Base-by-base conservation (phyloP, 2,888 invertebrate genomes). In the Calliopum simillimum region DNA sequence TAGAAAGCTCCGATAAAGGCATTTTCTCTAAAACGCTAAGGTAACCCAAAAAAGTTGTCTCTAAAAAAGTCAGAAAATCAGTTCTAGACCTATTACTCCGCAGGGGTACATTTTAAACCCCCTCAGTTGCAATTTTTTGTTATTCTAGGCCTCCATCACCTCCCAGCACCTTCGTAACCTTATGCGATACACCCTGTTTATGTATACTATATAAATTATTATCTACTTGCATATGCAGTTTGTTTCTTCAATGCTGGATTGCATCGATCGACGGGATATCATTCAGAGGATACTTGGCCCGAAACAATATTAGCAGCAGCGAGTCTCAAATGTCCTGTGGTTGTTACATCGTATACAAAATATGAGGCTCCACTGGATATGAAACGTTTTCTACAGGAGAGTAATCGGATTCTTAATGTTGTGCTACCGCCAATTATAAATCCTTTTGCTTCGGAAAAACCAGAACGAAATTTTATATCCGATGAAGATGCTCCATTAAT, bases 231-330 rank as follows among this genome's bases (percentile, higher is more conserved):
- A 65, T 76, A 86, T 86, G 8, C 81, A 90, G 90, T 93, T 6
- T 92, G 92, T 76, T 90, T 91, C 25, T 93, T 92, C 81, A 93
- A 93, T 81, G 89, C 92, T 1, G 92, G 91, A 59, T 87, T 93
- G 6, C 90, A 93, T 77, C 88, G 93, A n/a, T 86, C 87, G 0
- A 91, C 92, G 0, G 89, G 90, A 0, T 91, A 88, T 80, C 88
- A 89, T 51, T 88, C 88, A 19, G 87, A 87, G 62, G 92, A 93
- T 77, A 89, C 89, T 1, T 93, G 93, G 93, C 89, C 90, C 0
- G 85, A 88, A 14, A 90, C 91, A 2, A 89, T 93, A 71, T 85
- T 86, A 67, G 86, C 88, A 59, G 88, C 92, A 62, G 85, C 90
- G 14, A 87, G 87, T 68, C 84, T 88, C 2, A 87, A 87, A 62